These are phyloP conservation scores for Albula glossodonta DNA, from an alignment of 2,113 vertebrate species.

Conservation along the genomic window DNA sequence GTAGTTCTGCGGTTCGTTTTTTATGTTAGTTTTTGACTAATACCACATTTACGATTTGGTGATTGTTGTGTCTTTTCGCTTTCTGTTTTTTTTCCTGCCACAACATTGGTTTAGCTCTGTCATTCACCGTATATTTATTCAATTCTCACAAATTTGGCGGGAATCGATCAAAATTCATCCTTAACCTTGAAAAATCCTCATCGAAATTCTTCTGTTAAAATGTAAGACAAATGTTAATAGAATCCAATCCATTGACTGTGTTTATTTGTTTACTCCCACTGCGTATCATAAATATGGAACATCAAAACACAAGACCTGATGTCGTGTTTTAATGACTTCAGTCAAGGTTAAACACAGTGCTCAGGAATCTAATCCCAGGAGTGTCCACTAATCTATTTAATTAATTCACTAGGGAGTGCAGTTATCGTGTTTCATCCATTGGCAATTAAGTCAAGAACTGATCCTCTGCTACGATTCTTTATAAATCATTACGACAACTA, in stretches of 20 bases:
- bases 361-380: conserved; percentile 13
- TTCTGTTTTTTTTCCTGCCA: neutral
- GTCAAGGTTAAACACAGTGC: neutral
- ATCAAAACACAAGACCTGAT: conserved; percentile 1
- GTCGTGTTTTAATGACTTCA: neutral
- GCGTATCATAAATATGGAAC: neutral
- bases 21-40: neutral
- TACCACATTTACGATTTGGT: neutral
- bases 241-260: neutral
- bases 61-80: neutral
- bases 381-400: conserved; percentile 1
- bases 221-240: neutral
- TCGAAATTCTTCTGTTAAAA: too few species aligned
- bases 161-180: too few species aligned
- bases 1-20: neutral
- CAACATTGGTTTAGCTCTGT: too few species aligned
- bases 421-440: neutral
- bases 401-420: neutral
- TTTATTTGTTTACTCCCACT: neutral
- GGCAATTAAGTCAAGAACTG: conserved; percentile 15
- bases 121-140: too few species aligned
- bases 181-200: too few species aligned
- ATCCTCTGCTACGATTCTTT: neutral
- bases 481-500: conserved; percentile 16
- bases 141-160: too few species aligned